Percentiles rank a stretch among this genome's conserved stretches.
phyloP scores from a whole-genome alignment of 1,140 invertebrate genomes.

The Drosophila carrolli region DNA sequence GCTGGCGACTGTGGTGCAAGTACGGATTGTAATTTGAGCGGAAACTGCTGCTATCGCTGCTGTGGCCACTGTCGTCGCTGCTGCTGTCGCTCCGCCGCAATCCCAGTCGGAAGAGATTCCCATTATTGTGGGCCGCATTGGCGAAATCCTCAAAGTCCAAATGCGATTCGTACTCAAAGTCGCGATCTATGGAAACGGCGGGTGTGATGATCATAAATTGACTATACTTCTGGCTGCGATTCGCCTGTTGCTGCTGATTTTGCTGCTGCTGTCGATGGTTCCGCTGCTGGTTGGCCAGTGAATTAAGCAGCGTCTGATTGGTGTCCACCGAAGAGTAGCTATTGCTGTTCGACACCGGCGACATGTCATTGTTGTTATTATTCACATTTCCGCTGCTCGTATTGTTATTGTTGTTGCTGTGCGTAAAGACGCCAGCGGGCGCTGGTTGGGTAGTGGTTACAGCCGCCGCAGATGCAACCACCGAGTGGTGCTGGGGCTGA shows the following conservation, averaged over 20 bases:
- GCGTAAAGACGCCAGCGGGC: conserved; percentile 73
- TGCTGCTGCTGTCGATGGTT: conserved; percentile 35
- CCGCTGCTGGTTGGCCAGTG: conserved; percentile 66
- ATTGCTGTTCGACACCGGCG: conserved; percentile 74
- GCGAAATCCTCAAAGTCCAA: conserved; percentile 75
- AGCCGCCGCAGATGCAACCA: conserved; percentile 20
- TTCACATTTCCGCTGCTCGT: conserved; percentile 25
- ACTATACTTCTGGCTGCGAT: conserved; percentile 75
- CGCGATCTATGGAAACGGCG: conserved; percentile 83
- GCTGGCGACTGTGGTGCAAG: conserved; percentile 79
- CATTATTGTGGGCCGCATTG: conserved; percentile 76
- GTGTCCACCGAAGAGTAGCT: conserved; percentile 82
- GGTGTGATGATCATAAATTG: conserved; percentile 85
- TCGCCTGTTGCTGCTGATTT: conserved; percentile 25
- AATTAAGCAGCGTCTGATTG: conserved; percentile 80
- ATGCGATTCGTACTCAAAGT: conserved; percentile 75
- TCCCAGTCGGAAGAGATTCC: conserved; percentile 75
- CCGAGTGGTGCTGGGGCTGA: conserved; percentile 48
- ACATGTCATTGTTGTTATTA: conserved; percentile 76
- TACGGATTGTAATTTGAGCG: conserved; percentile 82
- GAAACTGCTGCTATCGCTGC: conserved; percentile 74
- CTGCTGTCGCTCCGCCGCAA: conserved; percentile 72
- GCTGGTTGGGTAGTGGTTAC: conserved; percentile 79
- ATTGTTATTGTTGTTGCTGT: conserved; percentile 67
- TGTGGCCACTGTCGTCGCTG: conserved; percentile 74